A percentile compares a stretch with the other conserved stretches of the same genome.
Conservation (phyloP, 2,888 invertebrate species). For the Orthosia cruda region DNA sequence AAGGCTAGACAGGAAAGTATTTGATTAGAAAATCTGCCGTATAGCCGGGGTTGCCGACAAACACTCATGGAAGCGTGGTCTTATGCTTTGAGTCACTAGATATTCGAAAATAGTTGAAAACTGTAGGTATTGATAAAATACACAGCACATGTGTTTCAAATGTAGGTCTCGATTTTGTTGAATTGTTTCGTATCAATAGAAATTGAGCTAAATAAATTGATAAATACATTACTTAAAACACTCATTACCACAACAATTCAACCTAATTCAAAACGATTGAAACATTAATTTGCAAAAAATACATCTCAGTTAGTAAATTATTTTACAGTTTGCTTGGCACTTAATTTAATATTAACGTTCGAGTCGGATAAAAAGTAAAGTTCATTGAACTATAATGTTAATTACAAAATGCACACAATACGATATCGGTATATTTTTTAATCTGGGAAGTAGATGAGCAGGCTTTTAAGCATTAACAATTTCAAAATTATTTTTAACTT, state of each 20-base stretch:
- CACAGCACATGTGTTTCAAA: conserved; percentile 1
- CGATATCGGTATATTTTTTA: neutral
- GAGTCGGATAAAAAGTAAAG: conserved; percentile 10
- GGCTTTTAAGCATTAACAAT: neutral
- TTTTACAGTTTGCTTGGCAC: neutral
- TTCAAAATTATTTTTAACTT: conserved; percentile 10
- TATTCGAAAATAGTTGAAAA: neutral
- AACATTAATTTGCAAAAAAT: neutral
- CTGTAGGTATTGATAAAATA: neutral
- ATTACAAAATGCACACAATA: neutral
- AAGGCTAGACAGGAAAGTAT: too few relatives aligned
- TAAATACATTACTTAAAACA: neutral
- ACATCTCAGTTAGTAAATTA: neutral
- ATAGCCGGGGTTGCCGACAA: neutral
- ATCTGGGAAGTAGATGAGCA: neutral
- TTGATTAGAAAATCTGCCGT: neutral
- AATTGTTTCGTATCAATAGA: neutral
- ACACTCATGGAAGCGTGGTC: neutral
- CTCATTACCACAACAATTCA: too few relatives aligned
- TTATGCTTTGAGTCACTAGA: neutral
- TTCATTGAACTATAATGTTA: neutral
- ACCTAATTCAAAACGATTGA: neutral
- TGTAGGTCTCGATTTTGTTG: neutral
- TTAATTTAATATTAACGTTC: neutral
- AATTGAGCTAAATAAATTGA: neutral